A percentile compares a stretch with the other conserved stretches of the same genome.
Evolutionary conservation across 1,140 invertebrate species (phyloP).

Genomic region (Zaprionus ghesquierei): DNA sequence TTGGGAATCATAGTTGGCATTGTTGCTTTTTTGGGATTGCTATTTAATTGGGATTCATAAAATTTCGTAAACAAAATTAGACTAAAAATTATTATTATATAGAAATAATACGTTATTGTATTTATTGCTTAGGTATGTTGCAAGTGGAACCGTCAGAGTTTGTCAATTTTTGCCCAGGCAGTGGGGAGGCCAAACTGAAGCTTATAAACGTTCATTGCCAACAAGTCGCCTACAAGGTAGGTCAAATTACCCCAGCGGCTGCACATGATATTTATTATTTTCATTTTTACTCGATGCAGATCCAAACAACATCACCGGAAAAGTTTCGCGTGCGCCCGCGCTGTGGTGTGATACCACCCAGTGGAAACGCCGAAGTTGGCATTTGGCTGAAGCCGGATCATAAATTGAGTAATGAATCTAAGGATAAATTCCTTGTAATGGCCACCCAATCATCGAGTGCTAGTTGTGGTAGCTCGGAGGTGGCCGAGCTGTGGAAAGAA

Average conservation of each 20-base stretch:
- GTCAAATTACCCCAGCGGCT: not conserved
- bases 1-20: not conserved
- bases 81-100: conserved; percentile 11
- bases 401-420: conserved; percentile 41
- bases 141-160: conserved; percentile 87
- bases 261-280: conserved; percentile 42
- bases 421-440: conserved; percentile 81
- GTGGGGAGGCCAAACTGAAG: conserved; percentile 53
- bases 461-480: conserved; percentile 24
- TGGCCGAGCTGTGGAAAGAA: conserved; percentile 61
- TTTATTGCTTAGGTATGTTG: conserved; percentile 62
- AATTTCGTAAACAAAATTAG: conserved; percentile 5
- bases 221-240: conserved; percentile 65
- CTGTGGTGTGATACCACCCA: conserved; percentile 88
- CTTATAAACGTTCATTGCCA: conserved; percentile 37
- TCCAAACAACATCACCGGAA: conserved; percentile 86
- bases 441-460: conserved; percentile 23
- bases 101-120: conserved; percentile 13
- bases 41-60: not conserved
- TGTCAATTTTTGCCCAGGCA: conserved; percentile 85
- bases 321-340: conserved; percentile 95
- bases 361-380: conserved; percentile 64
- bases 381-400: conserved; percentile 72
- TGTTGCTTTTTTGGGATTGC: not conserved
- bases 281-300: conserved; percentile 83